Evolutionary conservation across 2,888 invertebrate genomes (phyloP), one percentile per base, ranked within the genome.

Genomic region (Suillia variegata): DNA sequence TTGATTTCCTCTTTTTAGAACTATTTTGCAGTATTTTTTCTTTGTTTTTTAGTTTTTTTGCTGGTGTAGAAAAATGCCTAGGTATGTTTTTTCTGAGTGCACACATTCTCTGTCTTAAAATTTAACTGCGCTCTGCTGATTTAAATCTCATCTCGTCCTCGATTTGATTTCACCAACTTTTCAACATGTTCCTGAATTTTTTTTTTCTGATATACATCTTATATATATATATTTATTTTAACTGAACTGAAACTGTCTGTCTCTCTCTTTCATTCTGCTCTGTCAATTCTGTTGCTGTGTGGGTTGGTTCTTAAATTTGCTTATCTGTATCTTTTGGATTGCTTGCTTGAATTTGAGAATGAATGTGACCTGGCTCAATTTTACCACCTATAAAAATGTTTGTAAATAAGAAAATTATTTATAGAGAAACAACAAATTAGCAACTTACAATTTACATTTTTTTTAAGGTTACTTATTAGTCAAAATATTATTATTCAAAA

Each of bases 331-430:
- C 71, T 73, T 70, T 69, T 69, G 71, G 67, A 71, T 76, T 73
- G 69, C 69, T 75, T 74, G 74, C 68, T 73, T 74, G 75, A 74
- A 68, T 70, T 71, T 74, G 70, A 67, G 60, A 68, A 69, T 73
- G 70, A 58, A 51, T 62, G 51, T 56, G 66, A 70, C 67, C 68
- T 70, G 74, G 78, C 75, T 69, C 75, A 73, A 74, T 70, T 69
- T 77, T 75, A 75, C 66, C 69, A 78, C 77, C 78, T 78, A 78
- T 74, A 78, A 77, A n/a, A 75, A 75, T 76, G 73, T 72, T 70
- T 74, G 71, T 70, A 72, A 76, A 77, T 78, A 70, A 77, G 75
- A 77, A 76, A 76, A 69, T 73, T 74, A 76, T 76, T 75, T 69
- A 59, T 62, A 63, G 61, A 67, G 68, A 71, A 69, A n/a, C n/a